Evolutionary conservation across 2,888 invertebrate genomes (phyloP).

Genomic region (Mythimna lalbum): DNA sequence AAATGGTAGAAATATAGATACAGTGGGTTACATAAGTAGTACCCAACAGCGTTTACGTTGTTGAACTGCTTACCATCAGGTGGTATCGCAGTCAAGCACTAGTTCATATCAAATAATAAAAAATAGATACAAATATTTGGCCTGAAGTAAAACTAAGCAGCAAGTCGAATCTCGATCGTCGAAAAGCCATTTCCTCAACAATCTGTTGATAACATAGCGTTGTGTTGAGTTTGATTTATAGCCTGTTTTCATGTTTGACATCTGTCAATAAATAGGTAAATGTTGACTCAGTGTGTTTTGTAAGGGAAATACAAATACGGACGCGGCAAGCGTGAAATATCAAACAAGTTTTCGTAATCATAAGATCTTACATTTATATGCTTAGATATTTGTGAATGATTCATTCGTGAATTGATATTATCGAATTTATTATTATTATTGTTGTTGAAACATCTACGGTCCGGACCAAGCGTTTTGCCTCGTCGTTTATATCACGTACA

Average conservation of each 20-base stretch:
- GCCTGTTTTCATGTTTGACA: slow-evolving; percentile 31
- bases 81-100: no score
- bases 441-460: no score
- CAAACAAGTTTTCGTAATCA: slow-evolving; percentile 14
- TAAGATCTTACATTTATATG: neutral
- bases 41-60: no score
- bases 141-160: slow-evolving; percentile 10
- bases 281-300: slow-evolving; percentile 15
- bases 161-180: slow-evolving; percentile 13
- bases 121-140: slow-evolving; percentile 4
- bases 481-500: no score
- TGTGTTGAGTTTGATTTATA: slow-evolving; percentile 40
- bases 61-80: no score
- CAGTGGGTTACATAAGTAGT: no score
- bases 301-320: slow-evolving; percentile 22
- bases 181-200: slow-evolving; percentile 24
- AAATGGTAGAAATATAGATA: no score
- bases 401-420: neutral
- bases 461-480: no score
- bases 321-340: neutral
- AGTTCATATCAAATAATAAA: no score
- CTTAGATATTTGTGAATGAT: neutral
- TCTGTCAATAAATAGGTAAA: slow-evolving; percentile 30
- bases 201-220: slow-evolving; percentile 23
- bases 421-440: no score